phyloP scores from a whole-genome alignment of 2,113 vertebrate genomes.

The Triplophysa rosa region DNA sequence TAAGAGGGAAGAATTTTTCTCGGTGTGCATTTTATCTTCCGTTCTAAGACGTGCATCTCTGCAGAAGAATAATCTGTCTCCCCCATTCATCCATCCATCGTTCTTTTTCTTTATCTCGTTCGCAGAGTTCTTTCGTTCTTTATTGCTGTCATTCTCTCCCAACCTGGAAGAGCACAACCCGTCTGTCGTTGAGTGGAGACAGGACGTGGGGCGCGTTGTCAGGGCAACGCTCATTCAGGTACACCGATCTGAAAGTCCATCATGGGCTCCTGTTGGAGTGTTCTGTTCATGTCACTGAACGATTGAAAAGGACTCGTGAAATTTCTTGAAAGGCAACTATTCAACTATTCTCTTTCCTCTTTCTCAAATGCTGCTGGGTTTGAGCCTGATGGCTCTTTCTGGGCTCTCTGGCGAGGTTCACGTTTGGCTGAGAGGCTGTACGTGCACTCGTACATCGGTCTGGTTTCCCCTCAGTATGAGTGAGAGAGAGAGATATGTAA shows the following conservation, averaged over 20 bases:
- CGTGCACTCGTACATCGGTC: constrained; percentile 30
- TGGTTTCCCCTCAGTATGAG: constrained; percentile 34
- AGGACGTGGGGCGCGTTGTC: constrained; percentile 89
- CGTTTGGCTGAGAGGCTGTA: constrained; percentile 42
- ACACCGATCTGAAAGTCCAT: constrained; percentile 53
- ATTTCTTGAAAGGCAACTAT: constrained; percentile 35
- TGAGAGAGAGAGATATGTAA: constrained; percentile 18
- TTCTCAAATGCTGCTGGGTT: constrained; percentile 26
- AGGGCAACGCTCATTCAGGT: constrained; percentile 87
- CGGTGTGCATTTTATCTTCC: neutral
- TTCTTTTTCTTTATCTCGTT: constrained; percentile 15
- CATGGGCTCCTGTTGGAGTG: constrained; percentile 50
- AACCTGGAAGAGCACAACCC: constrained; percentile 94
- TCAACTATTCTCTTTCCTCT: constrained; percentile 38
- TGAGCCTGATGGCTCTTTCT: constrained; percentile 35
- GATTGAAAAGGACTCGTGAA: constrained; percentile 28
- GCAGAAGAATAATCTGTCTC: neutral
- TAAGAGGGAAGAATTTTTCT: neutral
- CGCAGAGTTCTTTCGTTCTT: constrained; percentile 91
- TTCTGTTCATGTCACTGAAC: constrained; percentile 27
- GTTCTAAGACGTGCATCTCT: neutral
- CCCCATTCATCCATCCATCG: neutral
- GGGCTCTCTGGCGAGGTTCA: constrained; percentile 26
- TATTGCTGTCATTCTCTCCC: constrained; percentile 91
- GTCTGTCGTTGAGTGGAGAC: constrained; percentile 93